These are phyloP conservation scores for Aldrovandia affinis DNA, from an alignment of 2,797 vertebrate genomes.

Conservation along the genomic window DNA sequence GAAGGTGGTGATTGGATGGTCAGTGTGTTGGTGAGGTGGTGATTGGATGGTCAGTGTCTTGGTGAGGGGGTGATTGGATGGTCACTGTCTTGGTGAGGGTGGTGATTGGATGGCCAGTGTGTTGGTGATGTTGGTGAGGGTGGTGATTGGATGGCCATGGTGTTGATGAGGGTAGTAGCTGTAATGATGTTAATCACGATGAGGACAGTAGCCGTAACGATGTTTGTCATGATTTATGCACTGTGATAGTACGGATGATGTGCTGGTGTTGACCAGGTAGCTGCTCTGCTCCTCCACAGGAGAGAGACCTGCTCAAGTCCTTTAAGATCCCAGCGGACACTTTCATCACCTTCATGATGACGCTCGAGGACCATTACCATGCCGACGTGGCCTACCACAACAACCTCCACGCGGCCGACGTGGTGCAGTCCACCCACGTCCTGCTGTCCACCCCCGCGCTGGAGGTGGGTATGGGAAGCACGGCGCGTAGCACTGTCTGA, in stretches of 20 bases:
- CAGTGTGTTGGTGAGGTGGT: no score
- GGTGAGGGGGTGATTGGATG: background rate
- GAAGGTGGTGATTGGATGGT: background rate
- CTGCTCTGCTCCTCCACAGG: slow-evolving; percentile 63
- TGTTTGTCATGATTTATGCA: background rate
- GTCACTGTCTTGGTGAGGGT: background rate
- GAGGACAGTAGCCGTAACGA: no score
- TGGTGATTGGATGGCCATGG: background rate
- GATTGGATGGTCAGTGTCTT: no score
- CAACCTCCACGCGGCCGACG: slow-evolving; percentile 90
- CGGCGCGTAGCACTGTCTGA: no score
- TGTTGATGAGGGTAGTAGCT: background rate
- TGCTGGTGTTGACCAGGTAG: background rate
- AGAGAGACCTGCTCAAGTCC: slow-evolving; percentile 88
- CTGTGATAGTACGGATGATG: background rate
- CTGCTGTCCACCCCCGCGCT: slow-evolving; percentile 87
- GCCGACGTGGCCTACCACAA: slow-evolving; percentile 90
- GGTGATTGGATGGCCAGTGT: background rate
- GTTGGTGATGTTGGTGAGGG: background rate
- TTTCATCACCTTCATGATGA: slow-evolving; percentile 89
- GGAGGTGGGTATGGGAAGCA: slow-evolving; percentile 71
- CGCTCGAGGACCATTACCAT: slow-evolving; percentile 89
- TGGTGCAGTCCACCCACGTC: slow-evolving; percentile 89
- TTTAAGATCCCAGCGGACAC: slow-evolving; percentile 87
- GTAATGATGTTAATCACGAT: background rate